Percentiles rank a stretch among this genome's conserved stretches.
phyloP scores from a whole-genome alignment of 2,797 vertebrate genomes.

The Anguilla marmorata region DNA sequence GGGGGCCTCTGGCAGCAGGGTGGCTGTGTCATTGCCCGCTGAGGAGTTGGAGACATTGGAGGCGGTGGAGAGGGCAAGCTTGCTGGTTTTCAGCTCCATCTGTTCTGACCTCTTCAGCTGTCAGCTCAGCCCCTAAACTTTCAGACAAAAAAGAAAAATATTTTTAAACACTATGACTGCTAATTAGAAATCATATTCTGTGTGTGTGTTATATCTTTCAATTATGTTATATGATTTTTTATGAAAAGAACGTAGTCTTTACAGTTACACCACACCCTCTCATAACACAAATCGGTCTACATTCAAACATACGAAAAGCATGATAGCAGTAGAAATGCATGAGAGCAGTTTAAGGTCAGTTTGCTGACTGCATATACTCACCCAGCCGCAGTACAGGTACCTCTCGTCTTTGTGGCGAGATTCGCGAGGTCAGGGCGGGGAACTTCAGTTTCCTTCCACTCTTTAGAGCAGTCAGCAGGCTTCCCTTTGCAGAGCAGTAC shows the following conservation, averaged over 20 bases:
- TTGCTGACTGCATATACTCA: too few species aligned
- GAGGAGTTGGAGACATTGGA: conserved; percentile 77
- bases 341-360: too few species aligned
- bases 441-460: too few species aligned
- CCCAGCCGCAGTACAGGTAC: too few species aligned
- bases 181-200: not conserved
- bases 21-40: conserved; percentile 77
- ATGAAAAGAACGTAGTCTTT: not conserved
- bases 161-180: not conserved
- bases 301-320: too few species aligned
- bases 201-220: not conserved
- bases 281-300: too few species aligned
- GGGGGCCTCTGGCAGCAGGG: conserved; percentile 69
- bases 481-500: too few species aligned
- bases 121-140: conserved; percentile 50
- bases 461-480: too few species aligned
- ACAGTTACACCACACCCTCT: too few species aligned
- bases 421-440: too few species aligned
- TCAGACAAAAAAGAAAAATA: conserved; percentile 44
- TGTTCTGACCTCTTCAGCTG: conserved; percentile 68
- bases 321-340: too few species aligned
- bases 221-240: not conserved
- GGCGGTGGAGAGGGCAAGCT: conserved; percentile 83
- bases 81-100: conserved; percentile 79
- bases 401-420: too few species aligned